Evolutionary conservation across 2,113 vertebrate genomes (phyloP).

Genomic region (Vulpes lagopus): DNA sequence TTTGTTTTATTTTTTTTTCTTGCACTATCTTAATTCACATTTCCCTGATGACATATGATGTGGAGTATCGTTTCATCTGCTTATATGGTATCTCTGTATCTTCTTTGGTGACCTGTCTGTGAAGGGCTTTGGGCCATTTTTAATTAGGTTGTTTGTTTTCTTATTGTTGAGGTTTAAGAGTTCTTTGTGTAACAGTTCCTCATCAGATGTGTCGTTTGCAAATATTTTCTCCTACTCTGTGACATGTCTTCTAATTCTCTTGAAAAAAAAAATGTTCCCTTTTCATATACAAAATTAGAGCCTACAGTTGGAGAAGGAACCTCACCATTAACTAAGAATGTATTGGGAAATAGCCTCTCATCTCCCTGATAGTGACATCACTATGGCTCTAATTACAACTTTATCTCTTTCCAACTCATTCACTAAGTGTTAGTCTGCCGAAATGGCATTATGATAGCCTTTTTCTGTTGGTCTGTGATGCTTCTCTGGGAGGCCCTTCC

Average conservation of each 20-base stretch:
- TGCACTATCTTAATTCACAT: background rate
- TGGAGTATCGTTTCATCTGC: background rate
- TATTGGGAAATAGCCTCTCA: background rate
- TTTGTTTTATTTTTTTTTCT: background rate
- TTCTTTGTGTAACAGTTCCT: background rate
- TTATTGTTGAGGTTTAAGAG: background rate
- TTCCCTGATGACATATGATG: background rate
- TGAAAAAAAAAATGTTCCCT: background rate
- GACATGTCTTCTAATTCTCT: background rate
- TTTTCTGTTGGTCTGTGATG: background rate
- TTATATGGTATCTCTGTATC: background rate
- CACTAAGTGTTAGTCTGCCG: background rate
- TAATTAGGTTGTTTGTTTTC: background rate
- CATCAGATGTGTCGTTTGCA: background rate
- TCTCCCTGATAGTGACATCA: background rate
- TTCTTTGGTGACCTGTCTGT: background rate
- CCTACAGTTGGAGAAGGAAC: background rate
- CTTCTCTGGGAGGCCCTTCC: background rate
- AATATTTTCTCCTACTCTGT: background rate
- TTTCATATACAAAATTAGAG: background rate
- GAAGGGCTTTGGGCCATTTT: background rate
- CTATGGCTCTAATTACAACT: background rate
- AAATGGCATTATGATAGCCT: background rate
- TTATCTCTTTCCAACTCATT: conserved; percentile 18
- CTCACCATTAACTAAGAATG: background rate